These are phyloP conservation scores for Hozukius guyotensis DNA, from an alignment of 2,797 vertebrate genomes.

Conservation along the genomic window DNA sequence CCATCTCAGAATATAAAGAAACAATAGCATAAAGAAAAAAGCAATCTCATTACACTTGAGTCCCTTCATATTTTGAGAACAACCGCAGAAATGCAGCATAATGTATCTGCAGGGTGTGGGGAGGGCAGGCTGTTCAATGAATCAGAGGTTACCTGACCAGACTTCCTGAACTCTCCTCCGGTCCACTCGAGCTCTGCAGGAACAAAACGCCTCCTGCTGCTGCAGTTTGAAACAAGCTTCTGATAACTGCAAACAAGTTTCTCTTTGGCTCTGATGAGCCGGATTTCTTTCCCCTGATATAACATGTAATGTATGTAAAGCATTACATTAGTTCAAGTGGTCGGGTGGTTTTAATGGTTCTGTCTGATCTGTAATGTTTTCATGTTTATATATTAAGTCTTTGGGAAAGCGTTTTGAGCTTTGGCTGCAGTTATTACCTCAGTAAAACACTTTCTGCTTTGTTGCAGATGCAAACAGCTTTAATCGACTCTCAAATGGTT, in stretches of 20 bases:
- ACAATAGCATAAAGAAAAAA: neutral
- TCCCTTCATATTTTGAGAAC: no score
- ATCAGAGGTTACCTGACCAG: constrained; percentile 2
- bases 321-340: neutral
- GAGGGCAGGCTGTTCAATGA: neutral
- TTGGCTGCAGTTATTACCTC: neutral
- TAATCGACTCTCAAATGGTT: neutral
- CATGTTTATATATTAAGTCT: neutral
- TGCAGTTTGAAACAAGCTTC: neutral
- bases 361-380: neutral
- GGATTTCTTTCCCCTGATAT: neutral
- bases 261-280: neutral
- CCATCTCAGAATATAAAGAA: neutral
- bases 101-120: neutral
- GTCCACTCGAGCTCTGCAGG: neutral
- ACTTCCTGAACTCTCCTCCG: neutral
- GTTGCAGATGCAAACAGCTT: neutral
- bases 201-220: neutral
- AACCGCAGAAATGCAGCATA: neutral
- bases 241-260: neutral
- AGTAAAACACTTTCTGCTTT: neutral
- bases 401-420: neutral
- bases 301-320: neutral
- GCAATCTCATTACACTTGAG: no score
- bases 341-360: neutral